Percentiles rank a stretch among this genome's conserved stretches.
phyloP scores from a whole-genome alignment of 2,113 vertebrate genomes.

The Nesogale talazaci region DNA sequence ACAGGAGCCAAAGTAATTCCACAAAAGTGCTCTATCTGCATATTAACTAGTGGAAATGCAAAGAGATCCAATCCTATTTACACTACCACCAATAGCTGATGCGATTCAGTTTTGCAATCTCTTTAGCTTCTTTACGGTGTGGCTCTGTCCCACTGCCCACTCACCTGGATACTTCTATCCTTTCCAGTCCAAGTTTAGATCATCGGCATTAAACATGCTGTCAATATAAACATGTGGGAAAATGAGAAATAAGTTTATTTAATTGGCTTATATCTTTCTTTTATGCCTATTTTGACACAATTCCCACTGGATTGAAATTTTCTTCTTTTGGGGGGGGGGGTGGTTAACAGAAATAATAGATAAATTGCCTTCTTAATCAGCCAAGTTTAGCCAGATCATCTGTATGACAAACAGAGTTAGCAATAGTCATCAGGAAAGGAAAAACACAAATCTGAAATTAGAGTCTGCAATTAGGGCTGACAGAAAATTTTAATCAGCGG shows the following conservation, averaged over 20 bases:
- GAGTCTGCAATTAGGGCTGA: background rate
- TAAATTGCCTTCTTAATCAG: background rate
- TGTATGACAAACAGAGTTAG: background rate
- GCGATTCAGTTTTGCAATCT: slow-evolving; percentile 60
- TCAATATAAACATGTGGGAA: slow-evolving; percentile 53
- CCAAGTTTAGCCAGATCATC: background rate
- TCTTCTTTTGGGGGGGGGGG: no score
- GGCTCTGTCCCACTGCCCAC: background rate
- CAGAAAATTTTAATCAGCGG: slow-evolving; percentile 1
- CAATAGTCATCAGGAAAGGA: background rate
- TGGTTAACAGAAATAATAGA: slow-evolving; percentile 6
- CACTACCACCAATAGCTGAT: slow-evolving; percentile 35
- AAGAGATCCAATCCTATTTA: slow-evolving; percentile 82
- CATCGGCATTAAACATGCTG: background rate
- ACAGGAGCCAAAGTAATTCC: slow-evolving; percentile 88
- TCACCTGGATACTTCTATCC: background rate
- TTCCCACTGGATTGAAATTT: background rate
- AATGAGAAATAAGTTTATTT: slow-evolving; percentile 16
- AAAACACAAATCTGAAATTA: background rate
- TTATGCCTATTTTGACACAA: background rate
- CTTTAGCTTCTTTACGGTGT: slow-evolving; percentile 47
- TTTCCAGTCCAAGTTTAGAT: slow-evolving; percentile 47
- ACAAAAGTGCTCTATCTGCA: slow-evolving; percentile 85
- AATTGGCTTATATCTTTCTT: background rate
- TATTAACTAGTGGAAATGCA: slow-evolving; percentile 83